A percentile compares a stretch with the other conserved stretches of the same genome.
Evolutionary conservation across 2,888 invertebrate species (phyloP).

Genomic region (Macrosoma leucophasiata): DNA sequence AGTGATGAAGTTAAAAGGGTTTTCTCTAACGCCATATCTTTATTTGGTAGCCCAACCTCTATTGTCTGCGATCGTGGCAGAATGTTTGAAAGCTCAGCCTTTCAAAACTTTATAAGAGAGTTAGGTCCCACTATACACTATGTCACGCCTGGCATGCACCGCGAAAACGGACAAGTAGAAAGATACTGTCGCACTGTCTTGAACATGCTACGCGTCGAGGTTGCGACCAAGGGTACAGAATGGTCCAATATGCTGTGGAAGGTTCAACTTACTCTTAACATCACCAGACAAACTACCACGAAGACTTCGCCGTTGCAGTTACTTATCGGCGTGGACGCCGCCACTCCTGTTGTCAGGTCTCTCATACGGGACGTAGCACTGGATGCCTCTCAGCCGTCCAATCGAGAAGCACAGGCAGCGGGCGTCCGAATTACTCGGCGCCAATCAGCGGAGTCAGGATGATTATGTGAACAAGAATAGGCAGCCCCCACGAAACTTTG

Average conservation of each 20-base stretch:
- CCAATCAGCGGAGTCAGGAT: conserved; percentile 2
- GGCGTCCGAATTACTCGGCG: conserved; percentile 1
- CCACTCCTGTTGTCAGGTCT: conserved; percentile 13
- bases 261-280: conserved; percentile 16
- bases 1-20: conserved; percentile 6
- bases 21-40: conserved; percentile 3
- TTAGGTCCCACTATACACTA: conserved; percentile 21
- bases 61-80: conserved; percentile 11
- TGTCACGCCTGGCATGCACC: conserved; percentile 22
- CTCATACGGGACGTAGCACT: conserved; percentile 18
- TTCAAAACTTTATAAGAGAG: conserved; percentile 11
- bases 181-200: conserved; percentile 17
- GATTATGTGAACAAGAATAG: conserved; percentile 2
- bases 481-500: neutral
- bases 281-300: conserved; percentile 14
- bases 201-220: conserved; percentile 10
- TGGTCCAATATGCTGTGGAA: conserved; percentile 15
- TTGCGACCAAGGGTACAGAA: neutral
- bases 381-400: conserved; percentile 2
- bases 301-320: conserved; percentile 12
- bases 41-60: conserved; percentile 5
- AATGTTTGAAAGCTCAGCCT: conserved; percentile 24
- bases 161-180: conserved; percentile 16
- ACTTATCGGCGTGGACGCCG: conserved; percentile 9
- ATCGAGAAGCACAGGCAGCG: conserved; percentile 7